Evolutionary conservation across 2,888 invertebrate species (phyloP).

Genomic region (Chrysina gloriosa): DNA sequence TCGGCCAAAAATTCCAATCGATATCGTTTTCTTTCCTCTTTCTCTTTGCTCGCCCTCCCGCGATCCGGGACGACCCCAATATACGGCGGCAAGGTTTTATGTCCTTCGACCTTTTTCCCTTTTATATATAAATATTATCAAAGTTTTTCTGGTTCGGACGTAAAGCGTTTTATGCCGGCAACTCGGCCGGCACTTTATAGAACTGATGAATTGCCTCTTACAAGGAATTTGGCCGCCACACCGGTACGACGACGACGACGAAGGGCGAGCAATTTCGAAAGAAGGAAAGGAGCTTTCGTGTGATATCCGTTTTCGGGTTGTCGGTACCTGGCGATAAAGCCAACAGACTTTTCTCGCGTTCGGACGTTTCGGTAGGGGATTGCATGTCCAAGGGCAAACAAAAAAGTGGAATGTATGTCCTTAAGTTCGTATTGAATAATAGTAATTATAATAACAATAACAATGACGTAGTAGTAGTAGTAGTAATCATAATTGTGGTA

Average conservation of each 20-base stretch:
- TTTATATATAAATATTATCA: constrained; percentile 39
- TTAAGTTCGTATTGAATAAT: no score
- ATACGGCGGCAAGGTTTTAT: constrained; percentile 16
- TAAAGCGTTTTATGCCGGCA: constrained; percentile 32
- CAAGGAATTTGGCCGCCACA: constrained; percentile 7
- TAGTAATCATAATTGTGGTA: no score
- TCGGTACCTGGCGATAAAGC: no score
- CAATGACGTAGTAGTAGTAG: no score
- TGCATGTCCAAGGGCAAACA: no score
- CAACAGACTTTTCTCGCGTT: no score
- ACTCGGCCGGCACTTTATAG: constrained; percentile 17
- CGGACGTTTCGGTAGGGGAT: no score
- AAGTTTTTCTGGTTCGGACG: constrained; percentile 35
- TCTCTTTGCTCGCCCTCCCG: neutral
- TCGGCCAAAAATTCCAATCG: neutral
- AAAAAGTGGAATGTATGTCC: no score
- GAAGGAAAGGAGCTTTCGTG: no score
- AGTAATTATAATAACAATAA: no score
- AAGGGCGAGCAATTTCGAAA: no score
- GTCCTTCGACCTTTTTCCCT: constrained; percentile 20
- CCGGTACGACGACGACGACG: neutral
- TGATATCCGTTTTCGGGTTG: no score
- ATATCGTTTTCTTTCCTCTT: neutral
- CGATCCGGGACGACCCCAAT: neutral
- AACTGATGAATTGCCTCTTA: constrained; percentile 28